These are phyloP conservation scores for Platygyra sinensis DNA, from an alignment of 64 coral and sea anemone genomes.

Conservation along the genomic window DNA sequence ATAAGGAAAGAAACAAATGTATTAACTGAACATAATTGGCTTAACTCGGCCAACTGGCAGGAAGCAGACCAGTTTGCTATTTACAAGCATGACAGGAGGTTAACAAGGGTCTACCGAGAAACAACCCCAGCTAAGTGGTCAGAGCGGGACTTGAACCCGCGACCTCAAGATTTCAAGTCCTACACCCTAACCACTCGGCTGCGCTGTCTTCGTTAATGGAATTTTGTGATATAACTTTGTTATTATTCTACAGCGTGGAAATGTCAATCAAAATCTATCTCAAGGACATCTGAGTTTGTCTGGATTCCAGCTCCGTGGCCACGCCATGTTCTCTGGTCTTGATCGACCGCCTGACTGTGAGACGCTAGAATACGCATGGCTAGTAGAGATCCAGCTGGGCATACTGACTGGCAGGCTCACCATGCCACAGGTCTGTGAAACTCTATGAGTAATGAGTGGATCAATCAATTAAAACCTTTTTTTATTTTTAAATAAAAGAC, in stretches of 20 bases:
- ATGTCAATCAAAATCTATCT: slow-evolving; percentile 62
- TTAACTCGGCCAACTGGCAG: too few species aligned
- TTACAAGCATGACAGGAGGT: too few species aligned
- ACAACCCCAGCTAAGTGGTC: too few species aligned
- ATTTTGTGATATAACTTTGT: not conserved
- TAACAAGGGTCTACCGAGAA: too few species aligned
- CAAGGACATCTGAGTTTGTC: slow-evolving; percentile 89
- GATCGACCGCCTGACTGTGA: slow-evolving; percentile 80
- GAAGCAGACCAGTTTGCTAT: too few species aligned
- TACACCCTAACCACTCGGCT: too few species aligned
- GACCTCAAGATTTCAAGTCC: too few species aligned
- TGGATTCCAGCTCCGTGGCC: slow-evolving; percentile 91
- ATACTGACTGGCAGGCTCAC: slow-evolving; percentile 91
- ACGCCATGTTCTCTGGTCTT: slow-evolving; percentile 94
- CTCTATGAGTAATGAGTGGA: not conserved
- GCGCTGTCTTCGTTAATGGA: too few species aligned
- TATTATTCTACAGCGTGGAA: slow-evolving; percentile 67
- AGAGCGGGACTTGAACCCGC: too few species aligned
- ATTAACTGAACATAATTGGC: too few species aligned
- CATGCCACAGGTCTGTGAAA: slow-evolving; percentile 75
- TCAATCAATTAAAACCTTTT: not conserved
- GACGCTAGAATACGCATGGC: slow-evolving; percentile 94
- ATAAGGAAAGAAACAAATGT: too few species aligned
- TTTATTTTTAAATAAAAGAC: not conserved
- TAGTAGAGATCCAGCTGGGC: slow-evolving; percentile 92